These are phyloP conservation scores for Stichopus chloronotus DNA, from an alignment of 35 echinoderm and acorn worm species.

Conservation along the genomic window DNA sequence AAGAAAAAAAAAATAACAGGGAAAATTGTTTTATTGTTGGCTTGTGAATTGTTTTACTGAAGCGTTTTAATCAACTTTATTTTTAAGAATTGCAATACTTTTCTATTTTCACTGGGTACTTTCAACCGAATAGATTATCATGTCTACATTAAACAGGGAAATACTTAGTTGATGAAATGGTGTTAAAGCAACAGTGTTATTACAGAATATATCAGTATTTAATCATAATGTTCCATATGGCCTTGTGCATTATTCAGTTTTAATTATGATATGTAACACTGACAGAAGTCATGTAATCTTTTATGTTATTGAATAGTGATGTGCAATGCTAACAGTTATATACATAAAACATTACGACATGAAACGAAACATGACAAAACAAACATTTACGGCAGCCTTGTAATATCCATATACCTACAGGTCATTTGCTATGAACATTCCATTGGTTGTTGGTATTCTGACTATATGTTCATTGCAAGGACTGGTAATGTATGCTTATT, in stretches of 20 bases:
- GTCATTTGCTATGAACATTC: slow-evolving; percentile 47
- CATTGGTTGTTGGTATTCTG: background rate
- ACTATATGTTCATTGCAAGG: slow-evolving; percentile 6
- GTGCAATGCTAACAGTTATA: background rate
- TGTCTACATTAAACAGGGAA: background rate
- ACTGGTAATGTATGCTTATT: slow-evolving; percentile 56
- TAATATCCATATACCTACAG: background rate
- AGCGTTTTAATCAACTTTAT: background rate
- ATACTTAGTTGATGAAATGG: background rate
- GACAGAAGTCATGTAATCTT: too few species aligned
- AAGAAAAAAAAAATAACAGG: background rate
- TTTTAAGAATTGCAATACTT: background rate
- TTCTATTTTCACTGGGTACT: background rate
- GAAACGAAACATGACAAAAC: background rate
- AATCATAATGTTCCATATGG: too few species aligned
- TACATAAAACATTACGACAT: background rate
- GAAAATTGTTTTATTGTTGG: background rate
- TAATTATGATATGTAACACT: too few species aligned
- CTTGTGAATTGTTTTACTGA: background rate
- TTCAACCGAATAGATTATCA: background rate
- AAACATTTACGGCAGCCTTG: background rate
- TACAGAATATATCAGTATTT: too few species aligned
- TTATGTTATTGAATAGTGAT: too few species aligned
- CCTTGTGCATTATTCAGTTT: too few species aligned
- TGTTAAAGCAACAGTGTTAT: too few species aligned